Conservation (phyloP, 2,888 invertebrate genomes). For the Heliconius erato region DNA sequence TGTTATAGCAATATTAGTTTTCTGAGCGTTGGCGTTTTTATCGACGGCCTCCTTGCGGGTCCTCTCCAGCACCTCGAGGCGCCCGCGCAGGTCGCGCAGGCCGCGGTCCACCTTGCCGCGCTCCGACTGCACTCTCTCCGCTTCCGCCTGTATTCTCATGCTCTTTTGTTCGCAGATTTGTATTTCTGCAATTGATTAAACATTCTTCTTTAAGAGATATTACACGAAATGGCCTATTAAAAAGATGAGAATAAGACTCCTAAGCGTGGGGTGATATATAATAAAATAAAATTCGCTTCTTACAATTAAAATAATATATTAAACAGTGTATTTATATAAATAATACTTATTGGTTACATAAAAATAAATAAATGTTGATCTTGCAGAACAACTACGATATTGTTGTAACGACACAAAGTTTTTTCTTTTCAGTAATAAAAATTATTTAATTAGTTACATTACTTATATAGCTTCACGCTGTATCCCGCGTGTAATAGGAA, state of each 20-base stretch:
- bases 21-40: constrained; percentile 85
- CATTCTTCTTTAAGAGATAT: neutral
- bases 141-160: constrained; percentile 88
- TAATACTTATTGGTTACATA: no score
- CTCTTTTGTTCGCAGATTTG: constrained; percentile 91
- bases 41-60: constrained; percentile 87
- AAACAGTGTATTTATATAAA: no score
- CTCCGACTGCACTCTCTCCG: constrained; percentile 85
- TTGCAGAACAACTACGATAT: no score
- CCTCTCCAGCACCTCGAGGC: constrained; percentile 86
- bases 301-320: no score
- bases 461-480: neutral
- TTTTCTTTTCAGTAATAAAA: no score
- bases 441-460: no score
- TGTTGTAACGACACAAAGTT: no score
- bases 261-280: no score
- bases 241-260: no score
- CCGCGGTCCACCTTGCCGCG: constrained; percentile 85
- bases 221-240: no score
- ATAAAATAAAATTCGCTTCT: no score
- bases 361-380: no score
- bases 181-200: constrained; percentile 65
- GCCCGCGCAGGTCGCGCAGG: constrained; percentile 87
- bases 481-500: neutral
- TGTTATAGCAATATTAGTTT: constrained; percentile 85